Evolutionary conservation across 30 jellyfish, hydroid and myxozoan genomes (phyloP).

Genomic region (Nemopilema nomurai): DNA sequence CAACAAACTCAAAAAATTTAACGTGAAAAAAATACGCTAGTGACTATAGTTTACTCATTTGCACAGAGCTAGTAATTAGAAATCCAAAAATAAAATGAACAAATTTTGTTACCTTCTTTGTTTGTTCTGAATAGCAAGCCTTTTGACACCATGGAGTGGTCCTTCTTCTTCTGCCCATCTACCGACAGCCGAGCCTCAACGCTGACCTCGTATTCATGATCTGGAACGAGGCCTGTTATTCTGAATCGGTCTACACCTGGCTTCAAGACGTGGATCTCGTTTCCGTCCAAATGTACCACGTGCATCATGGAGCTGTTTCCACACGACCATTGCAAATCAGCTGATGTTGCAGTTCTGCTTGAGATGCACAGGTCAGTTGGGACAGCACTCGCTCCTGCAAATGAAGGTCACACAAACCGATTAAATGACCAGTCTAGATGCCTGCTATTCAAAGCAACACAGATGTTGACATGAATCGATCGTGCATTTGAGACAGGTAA

Average conservation of each 20-base stretch:
- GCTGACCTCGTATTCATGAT: slow-evolving; percentile 50
- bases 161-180: slow-evolving; percentile 27
- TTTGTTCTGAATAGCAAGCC: slow-evolving; percentile 57
- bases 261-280: slow-evolving; percentile 34
- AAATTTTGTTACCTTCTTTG: slow-evolving; percentile 36
- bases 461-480: no score
- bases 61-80: no score
- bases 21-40: no score
- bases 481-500: no score
- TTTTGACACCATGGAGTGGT: slow-evolving; percentile 6
- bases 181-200: slow-evolving; percentile 59
- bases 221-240: slow-evolving; percentile 56
- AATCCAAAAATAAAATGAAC: no score
- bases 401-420: neutral
- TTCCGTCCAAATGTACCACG: slow-evolving; percentile 46
- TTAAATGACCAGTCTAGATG: no score
- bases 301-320: slow-evolving; percentile 69
- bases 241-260: slow-evolving; percentile 65
- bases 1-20: no score
- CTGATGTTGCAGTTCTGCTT: slow-evolving; percentile 55
- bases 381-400: slow-evolving; percentile 70
- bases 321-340: slow-evolving; percentile 68
- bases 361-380: slow-evolving; percentile 57
- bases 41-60: no score
- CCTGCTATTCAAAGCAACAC: no score